phyloP scores from a whole-genome alignment of 2,888 invertebrate species.

The Cremastinae sp. region DNA sequence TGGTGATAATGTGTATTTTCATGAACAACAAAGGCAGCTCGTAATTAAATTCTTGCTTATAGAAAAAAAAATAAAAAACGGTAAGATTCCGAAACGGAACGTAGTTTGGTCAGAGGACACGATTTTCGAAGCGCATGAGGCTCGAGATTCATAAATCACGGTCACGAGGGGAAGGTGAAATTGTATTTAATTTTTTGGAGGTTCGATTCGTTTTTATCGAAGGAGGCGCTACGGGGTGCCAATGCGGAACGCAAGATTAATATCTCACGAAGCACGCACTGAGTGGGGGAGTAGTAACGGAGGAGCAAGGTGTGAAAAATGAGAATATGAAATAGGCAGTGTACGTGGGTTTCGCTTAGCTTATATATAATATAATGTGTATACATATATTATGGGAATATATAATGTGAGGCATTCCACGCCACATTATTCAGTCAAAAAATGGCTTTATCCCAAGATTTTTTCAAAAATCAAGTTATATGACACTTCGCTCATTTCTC shows the following conservation, averaged over 20 bases:
- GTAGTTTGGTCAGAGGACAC: slow-evolving; percentile 46
- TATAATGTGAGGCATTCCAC: slow-evolving; percentile 29
- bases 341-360: slow-evolving; percentile 55
- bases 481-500: slow-evolving; percentile 9
- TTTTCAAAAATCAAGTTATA: slow-evolving; percentile 20
- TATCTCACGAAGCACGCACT: slow-evolving; percentile 62
- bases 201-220: slow-evolving; percentile 67
- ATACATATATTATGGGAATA: slow-evolving; percentile 22
- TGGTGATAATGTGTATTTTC: slow-evolving; percentile 5
- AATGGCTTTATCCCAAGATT: slow-evolving; percentile 25
- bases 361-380: slow-evolving; percentile 52
- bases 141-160: slow-evolving; percentile 63
- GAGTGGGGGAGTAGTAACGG: slow-evolving; percentile 56
- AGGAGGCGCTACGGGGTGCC: slow-evolving; percentile 62
- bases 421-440: slow-evolving; percentile 7
- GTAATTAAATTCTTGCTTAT: slow-evolving; percentile 4
- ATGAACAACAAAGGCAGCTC: slow-evolving; percentile 7
- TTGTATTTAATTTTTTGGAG: slow-evolving; percentile 67
- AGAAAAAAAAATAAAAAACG: slow-evolving; percentile 12
- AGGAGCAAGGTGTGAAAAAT: slow-evolving; percentile 65
- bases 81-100: slow-evolving; percentile 30
- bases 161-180: slow-evolving; percentile 62
- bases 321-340: slow-evolving; percentile 62
- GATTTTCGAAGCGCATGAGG: slow-evolving; percentile 47
- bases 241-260: slow-evolving; percentile 65